Percentiles rank a stretch among this genome's conserved stretches.
Conservation (phyloP, 92 coral and sea anemone genomes). For the Bergia puertoricense region DNA sequence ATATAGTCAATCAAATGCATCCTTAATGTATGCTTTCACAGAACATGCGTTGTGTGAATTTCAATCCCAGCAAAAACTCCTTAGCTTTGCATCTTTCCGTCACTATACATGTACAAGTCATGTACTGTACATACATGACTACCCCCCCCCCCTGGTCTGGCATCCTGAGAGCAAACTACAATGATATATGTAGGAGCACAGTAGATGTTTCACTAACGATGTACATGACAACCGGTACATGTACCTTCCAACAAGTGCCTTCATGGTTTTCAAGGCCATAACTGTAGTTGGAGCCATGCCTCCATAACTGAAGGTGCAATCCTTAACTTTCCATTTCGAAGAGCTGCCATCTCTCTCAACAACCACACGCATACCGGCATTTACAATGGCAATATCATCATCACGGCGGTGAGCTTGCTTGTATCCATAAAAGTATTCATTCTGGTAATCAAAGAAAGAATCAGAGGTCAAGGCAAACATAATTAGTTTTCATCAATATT, state of each 20-base stretch:
- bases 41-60: too few relatives aligned
- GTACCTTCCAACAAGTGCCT: slow-evolving; percentile 74
- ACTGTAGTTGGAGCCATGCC: slow-evolving; percentile 94
- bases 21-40: too few relatives aligned
- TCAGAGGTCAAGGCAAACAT: background rate
- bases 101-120: too few relatives aligned
- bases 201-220: background rate
- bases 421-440: slow-evolving; percentile 79
- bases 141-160: too few relatives aligned
- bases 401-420: slow-evolving; percentile 94
- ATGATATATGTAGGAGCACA: background rate
- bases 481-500: background rate
- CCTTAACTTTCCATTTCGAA: slow-evolving; percentile 61
- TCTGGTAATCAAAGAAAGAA: slow-evolving; percentile 34
- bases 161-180: too few relatives aligned
- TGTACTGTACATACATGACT: too few relatives aligned
- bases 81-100: too few relatives aligned
- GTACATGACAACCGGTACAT: background rate
- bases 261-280: slow-evolving; percentile 78
- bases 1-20: too few relatives aligned
- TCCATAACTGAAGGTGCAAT: slow-evolving; percentile 82
- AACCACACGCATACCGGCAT: slow-evolving; percentile 83
- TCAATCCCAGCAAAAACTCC: too few relatives aligned
- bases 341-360: slow-evolving; percentile 49
- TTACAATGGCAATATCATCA: slow-evolving; percentile 87